Evolutionary conservation across 2,888 invertebrate species (phyloP), one percentile per base, ranked within the genome.

Genomic region (Diloba caeruleocephala): DNA sequence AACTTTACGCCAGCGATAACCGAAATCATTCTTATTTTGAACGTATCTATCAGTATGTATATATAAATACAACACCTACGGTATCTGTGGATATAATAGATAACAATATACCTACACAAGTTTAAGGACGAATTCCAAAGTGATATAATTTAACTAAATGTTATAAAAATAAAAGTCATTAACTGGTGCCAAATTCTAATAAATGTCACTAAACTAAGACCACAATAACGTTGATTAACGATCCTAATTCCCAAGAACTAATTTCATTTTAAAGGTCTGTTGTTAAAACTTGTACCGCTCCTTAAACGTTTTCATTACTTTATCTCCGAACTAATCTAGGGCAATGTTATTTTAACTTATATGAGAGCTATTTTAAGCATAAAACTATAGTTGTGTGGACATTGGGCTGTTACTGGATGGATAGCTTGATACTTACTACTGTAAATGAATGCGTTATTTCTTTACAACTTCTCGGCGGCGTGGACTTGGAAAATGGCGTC

Each of bases 161-260:
- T 12, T 9, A 44, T 25, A 29, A n/a, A 36, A 63, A 56, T 60
- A 37, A 41, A 26, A 33, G 43, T 15, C 25, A 38, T 32, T 14
- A 43, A 21, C 23, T 14, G 13, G 5, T 39, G 19, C 21, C 46
- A 43, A 58, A 59, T 58, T 52, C 25, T 39, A 65, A 52, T 59
- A 66, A 66, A 44, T 51, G 65, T 64, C 60, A 31, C 54, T 26
- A 59, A 66, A 65, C 41, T 43, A 33, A 41, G 34, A 21, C 50
- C 29, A 38, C 32, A 59, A 60, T 60, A 54, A 52, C 36, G 45
- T 65, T 48, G 44, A 66, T 60, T 54, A 70, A 58, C 66, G 71
- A 70, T 65, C 45, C 60, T 54, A 39, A n/a, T n/a, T n/a, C n/a
- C n/a, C n/a, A n/a, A 51, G 54, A 70, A 70, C 66, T 65, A 65